Evolutionary conservation across 1,140 invertebrate genomes (phyloP), one percentile per base, ranked within the genome.

Genomic region (Cyphomyrmex costatus): DNA sequence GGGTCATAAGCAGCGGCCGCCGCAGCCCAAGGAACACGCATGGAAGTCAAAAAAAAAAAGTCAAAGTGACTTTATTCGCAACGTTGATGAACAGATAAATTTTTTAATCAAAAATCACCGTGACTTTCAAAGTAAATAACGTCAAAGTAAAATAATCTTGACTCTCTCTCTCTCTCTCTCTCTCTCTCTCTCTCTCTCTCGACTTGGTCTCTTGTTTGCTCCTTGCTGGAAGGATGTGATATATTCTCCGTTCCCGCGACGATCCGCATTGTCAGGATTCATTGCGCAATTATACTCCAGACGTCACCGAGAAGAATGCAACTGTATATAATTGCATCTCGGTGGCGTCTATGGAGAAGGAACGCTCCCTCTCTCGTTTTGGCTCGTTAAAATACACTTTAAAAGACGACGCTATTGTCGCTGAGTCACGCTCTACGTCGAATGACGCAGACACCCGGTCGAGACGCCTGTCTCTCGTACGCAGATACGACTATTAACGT

Each of bases 1-100:
- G 93, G 92, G 86, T 93, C 91, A 92, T 90, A 83, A 61, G 49
- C 46, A 24, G 16, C 63, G 19, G 63, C 19, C 19, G 6, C 51
- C 19, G 19, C 14, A 3, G 14, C 3, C 14, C 46, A 49, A 42
- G 10, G 8, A 0, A 12, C 36, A 42, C n/a, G n/a, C 36, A 42
- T 42, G 10, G 8, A 0, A 42, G 36, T 42, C 36, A 42, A 42
- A 1, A 12, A 42, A 42, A 36, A 42, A 42, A 42, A n/a, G n/a
- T 42, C 8, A 42, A 12, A 42, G 3, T 2, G 0, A 42, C 10
- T 10, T 42, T 42, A 42, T 42, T 42, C 36, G 2, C 10, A 42
- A 42, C 8, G 36, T 12, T 2, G 3, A 42, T 42, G 10, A 42
- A 42, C 36, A 12, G 36, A 42, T 0, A 42, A 42, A 12, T 42